Percentiles rank a stretch among this genome's conserved stretches.
These are phyloP conservation scores for Halichoerus grypus DNA, from an alignment of 2,113 vertebrate species.

Conservation along the genomic window DNA sequence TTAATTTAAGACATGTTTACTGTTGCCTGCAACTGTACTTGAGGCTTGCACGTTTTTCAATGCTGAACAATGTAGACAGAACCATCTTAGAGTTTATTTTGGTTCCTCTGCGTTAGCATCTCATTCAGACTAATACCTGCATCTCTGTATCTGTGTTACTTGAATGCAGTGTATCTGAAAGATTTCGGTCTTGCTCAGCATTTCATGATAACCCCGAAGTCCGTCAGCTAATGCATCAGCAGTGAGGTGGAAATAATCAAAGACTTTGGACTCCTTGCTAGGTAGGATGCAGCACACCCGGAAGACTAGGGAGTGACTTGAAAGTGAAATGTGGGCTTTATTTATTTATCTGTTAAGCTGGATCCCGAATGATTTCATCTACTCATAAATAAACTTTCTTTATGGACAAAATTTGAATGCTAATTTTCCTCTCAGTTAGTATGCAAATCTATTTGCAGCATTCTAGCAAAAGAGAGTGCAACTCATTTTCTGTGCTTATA, in stretches of 20 bases:
- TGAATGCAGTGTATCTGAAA: not conserved
- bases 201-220: not conserved
- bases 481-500: constrained; percentile 76
- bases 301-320: not conserved
- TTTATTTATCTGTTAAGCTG: constrained; percentile 64
- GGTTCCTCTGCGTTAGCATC: not conserved
- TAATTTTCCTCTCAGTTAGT: constrained; percentile 74
- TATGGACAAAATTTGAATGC: constrained; percentile 68
- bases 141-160: not conserved
- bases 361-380: constrained; percentile 50
- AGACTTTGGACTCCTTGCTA: not conserved
- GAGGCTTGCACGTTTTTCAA: not conserved
- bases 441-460: constrained; percentile 72
- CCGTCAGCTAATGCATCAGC: not conserved
- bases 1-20: constrained; percentile 30
- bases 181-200: not conserved
- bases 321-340: constrained; percentile 26
- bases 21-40: not conserved
- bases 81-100: not conserved
- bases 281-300: not conserved
- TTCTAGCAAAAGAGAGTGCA: constrained; percentile 67
- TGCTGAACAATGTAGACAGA: not conserved
- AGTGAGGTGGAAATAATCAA: not conserved
- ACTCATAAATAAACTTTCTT: constrained; percentile 70
- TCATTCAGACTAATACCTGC: not conserved